Evolutionary conservation across 1,140 invertebrate species (phyloP).

Genomic region (Microplitis mediator): DNA sequence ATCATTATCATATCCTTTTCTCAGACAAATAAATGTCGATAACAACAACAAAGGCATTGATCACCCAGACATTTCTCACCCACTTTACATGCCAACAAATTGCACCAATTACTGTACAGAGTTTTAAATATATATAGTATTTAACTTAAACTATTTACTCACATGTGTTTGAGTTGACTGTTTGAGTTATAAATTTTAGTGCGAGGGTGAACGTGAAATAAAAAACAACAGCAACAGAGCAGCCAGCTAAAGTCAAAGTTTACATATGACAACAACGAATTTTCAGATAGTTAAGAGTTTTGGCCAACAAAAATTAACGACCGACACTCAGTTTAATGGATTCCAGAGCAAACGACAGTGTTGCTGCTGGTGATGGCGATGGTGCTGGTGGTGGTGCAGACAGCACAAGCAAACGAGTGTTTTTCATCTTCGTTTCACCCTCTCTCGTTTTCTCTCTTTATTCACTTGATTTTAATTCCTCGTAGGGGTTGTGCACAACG

Average conservation of each 20-base stretch:
- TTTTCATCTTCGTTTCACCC: neutral
- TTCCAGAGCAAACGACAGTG: conserved; percentile 22
- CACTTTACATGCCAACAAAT: no score
- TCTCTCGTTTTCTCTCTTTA: neutral
- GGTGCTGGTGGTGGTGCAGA: neutral
- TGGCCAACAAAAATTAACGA: conserved; percentile 30
- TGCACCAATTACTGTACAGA: no score
- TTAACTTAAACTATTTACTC: no score
- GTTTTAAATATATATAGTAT: no score
- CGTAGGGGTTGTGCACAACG: conserved; percentile 10
- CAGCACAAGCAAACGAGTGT: neutral
- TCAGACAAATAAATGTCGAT: neutral
- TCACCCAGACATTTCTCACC: no score
- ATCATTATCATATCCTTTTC: no score
- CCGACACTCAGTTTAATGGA: conserved; percentile 31
- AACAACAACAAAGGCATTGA: no score
- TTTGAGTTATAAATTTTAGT: no score
- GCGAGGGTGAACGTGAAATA: no score
- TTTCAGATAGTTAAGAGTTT: conserved; percentile 27
- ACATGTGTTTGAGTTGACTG: no score
- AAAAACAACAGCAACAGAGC: neutral
- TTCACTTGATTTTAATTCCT: neutral
- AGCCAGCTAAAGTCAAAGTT: conserved; percentile 15
- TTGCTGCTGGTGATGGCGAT: conserved; percentile 7
- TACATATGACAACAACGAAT: conserved; percentile 21